Evolutionary conservation across 2,888 invertebrate genomes (phyloP).

Genomic region (Eristalinus sepulchralis): DNA sequence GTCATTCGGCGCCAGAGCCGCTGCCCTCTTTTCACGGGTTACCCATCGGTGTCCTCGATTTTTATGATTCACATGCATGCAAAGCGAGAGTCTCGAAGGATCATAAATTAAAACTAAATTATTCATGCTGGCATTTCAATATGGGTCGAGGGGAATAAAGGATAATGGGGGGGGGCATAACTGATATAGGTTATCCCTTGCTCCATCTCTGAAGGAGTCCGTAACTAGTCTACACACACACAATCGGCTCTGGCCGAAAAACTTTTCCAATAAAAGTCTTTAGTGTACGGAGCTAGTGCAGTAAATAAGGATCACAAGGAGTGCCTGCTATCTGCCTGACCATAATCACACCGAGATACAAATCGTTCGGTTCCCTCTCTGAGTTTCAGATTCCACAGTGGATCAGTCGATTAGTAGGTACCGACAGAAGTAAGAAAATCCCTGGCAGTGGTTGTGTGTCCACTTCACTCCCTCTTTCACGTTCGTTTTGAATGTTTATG

Average conservation of each 20-base stretch:
- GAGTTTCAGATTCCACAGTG: slow-evolving; percentile 11
- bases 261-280: slow-evolving; percentile 67
- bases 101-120: slow-evolving; percentile 67
- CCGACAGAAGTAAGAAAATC: background rate
- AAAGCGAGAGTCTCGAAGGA: slow-evolving; percentile 16
- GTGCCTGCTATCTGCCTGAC: slow-evolving; percentile 8
- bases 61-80: slow-evolving; percentile 17
- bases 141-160: background rate
- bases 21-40: background rate
- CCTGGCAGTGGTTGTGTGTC: background rate
- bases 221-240: slow-evolving; percentile 1
- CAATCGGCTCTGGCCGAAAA: slow-evolving; percentile 31
- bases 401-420: slow-evolving; percentile 51
- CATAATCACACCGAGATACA: slow-evolving; percentile 50
- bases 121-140: slow-evolving; percentile 58
- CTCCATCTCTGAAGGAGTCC: background rate
- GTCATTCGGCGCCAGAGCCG: slow-evolving; percentile 1
- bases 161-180: background rate
- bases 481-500: slow-evolving; percentile 21
- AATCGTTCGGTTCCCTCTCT: slow-evolving; percentile 25
- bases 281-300: slow-evolving; percentile 27
- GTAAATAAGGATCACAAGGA: slow-evolving; percentile 34
- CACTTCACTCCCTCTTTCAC: background rate
- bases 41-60: background rate
- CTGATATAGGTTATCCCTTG: background rate